Conservation (phyloP, 2,797 vertebrate genomes). For the Onychomys leucogaster region DNA sequence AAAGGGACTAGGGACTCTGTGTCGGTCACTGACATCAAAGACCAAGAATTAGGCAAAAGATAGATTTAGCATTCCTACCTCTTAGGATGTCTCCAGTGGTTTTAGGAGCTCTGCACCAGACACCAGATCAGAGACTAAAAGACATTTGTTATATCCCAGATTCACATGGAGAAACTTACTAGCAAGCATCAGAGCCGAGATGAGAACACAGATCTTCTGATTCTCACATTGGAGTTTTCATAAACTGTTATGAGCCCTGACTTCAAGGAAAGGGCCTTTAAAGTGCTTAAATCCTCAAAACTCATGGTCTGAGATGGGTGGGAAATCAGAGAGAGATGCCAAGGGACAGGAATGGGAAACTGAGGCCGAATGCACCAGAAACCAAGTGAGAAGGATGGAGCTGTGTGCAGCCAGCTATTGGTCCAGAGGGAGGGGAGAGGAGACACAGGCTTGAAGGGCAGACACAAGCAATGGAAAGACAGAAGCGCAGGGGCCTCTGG, state of each 20-base stretch:
- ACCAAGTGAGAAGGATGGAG: not conserved
- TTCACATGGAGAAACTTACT: not conserved
- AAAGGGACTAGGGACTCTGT: not conserved
- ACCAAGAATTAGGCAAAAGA: not conserved
- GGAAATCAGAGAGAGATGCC: not conserved
- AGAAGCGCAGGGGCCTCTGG: not conserved
- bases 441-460: not conserved
- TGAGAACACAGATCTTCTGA: not conserved
- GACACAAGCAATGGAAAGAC: not conserved
- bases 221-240: not conserved
- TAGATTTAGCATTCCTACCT: not conserved
- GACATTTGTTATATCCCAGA: not conserved
- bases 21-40: not conserved
- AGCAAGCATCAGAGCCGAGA: not conserved
- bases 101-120: not conserved
- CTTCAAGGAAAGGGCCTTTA: conserved; percentile 39
- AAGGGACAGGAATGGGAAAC: not conserved
- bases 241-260: not conserved
- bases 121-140: not conserved
- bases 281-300: conserved; percentile 14
- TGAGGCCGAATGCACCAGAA: not conserved
- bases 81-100: not conserved
- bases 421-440: not conserved
- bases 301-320: not conserved
- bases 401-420: not conserved